Conservation (phyloP, 2,888 invertebrate species). For the Tenthredo livida region DNA sequence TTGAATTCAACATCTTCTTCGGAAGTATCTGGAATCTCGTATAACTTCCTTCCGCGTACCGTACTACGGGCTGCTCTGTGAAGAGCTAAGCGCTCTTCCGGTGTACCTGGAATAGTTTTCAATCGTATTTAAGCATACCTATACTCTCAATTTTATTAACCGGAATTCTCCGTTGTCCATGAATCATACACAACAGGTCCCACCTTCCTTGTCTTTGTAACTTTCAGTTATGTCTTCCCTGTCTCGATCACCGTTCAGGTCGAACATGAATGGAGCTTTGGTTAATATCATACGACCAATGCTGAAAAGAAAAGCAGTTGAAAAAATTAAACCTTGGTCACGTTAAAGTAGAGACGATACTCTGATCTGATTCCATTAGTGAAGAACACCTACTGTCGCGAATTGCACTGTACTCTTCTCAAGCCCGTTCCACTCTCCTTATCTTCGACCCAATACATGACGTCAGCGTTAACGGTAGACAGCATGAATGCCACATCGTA, state of each 20-base stretch:
- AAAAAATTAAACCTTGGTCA: neutral
- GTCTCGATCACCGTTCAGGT: conserved; percentile 86
- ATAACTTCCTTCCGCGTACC: conserved; percentile 84
- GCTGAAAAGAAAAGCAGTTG: conserved; percentile 76
- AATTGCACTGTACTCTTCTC: conserved; percentile 85
- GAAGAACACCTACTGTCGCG: conserved; percentile 83
- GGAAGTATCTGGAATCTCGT: conserved; percentile 80
- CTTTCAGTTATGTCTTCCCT: conserved; percentile 84
- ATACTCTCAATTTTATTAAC: neutral
- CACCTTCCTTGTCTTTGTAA: conserved; percentile 87
- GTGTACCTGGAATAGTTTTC: conserved; percentile 78
- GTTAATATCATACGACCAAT: conserved; percentile 88
- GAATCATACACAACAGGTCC: conserved; percentile 7
- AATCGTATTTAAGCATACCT: neutral
- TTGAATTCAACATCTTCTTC: conserved; percentile 84
- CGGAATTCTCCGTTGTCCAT: conserved; percentile 8
- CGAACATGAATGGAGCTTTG: conserved; percentile 86
- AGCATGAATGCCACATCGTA: conserved; percentile 90
- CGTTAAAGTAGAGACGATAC: neutral
- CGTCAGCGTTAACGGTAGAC: conserved; percentile 91
- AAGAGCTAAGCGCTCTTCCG: conserved; percentile 87
- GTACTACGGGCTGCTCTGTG: conserved; percentile 87
- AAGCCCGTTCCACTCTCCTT: conserved; percentile 83
- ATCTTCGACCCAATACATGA: conserved; percentile 89
- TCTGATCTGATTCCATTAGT: neutral